Conservation (phyloP, 1,140 invertebrate genomes). For the Zaprionus kolodkinae region DNA sequence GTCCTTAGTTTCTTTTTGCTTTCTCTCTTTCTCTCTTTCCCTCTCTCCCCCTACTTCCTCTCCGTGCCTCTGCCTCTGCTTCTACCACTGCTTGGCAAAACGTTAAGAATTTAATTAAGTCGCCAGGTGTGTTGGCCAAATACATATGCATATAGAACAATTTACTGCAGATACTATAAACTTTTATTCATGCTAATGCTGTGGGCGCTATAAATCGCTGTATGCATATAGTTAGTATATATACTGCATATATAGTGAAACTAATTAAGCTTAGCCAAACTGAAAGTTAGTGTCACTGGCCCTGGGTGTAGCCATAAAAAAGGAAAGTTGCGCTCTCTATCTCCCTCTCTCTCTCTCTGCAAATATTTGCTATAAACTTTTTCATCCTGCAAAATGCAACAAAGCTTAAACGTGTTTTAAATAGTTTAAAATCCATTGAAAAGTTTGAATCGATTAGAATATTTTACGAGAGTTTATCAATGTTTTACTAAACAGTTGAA, state of each 20-base stretch:
- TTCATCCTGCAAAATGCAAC: neutral
- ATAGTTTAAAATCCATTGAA: neutral
- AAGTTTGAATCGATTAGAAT: neutral
- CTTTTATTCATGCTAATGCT: slow-evolving; percentile 6
- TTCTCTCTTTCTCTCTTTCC: neutral
- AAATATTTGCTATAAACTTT: neutral
- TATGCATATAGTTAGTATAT: neutral
- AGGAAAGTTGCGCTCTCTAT: neutral
- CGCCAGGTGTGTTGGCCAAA: slow-evolving; percentile 29
- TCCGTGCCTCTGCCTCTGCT: neutral
- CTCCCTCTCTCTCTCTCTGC: neutral
- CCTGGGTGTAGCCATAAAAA: neutral
- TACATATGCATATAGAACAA: slow-evolving; percentile 1
- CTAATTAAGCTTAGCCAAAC: neutral
- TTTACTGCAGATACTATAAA: slow-evolving; percentile 5
- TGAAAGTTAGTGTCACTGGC: neutral
- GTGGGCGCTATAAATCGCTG: neutral
- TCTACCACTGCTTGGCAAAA: slow-evolving; percentile 41
- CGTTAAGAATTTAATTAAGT: slow-evolving; percentile 81
- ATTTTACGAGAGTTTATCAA: neutral
- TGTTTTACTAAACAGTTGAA: neutral
- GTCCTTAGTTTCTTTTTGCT: slow-evolving; percentile 24
- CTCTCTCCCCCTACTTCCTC: neutral
- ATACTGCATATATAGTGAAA: neutral
- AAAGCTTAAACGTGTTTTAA: slow-evolving; percentile 3